Evolutionary conservation across 2,888 invertebrate species (phyloP), one percentile per base, ranked within the genome.

Genomic region (Augochlorella aurata): DNA sequence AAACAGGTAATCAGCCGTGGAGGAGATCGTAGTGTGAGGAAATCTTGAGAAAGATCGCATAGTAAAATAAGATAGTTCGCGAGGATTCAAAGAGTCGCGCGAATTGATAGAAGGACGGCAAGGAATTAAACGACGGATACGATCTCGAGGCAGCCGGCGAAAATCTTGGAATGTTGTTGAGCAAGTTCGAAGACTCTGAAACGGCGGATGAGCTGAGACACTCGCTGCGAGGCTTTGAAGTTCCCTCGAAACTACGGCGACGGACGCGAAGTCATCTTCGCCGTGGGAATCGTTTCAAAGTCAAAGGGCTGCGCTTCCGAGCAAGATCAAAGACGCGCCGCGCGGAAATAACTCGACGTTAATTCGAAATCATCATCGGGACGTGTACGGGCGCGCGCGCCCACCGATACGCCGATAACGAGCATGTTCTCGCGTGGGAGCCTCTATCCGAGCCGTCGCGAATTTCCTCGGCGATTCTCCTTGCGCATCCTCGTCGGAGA

Each of bases 271-370:
- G 75, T 69, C 75, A 69, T 75, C 49, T 61, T 61, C 54, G 58
- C 49, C 21, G 49, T 24, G 38, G 21, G 38, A 49, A 69, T 44
- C 61, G 47, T 61, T 18, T 14, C 29, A 47, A 58, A 61, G 54
- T 38, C 18, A 49, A 54, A 49, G 49, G n/a, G 47, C 8, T 16
- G 49, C 54, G 54, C 54, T 75, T 61, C 67, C 68, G n/a, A 38
- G 12, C n/a, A 29, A 74, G 78, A 78, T 78, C 73, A 78, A 78
- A 78, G 73, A 74, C 61, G 38, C 49, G 61, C 72, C 58, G 49
- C 66, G 44, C 44, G 72, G 77, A 49, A 61, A 58, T 77, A 49
- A 58, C 44, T 8, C 49, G 72, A 67, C 45, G 77, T 77, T 77
- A 73, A 77, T 77, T 73, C 38, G 67, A 61, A 68, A 61, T 77